These are phyloP conservation scores for Papilio elwesi DNA, from an alignment of 2,888 invertebrate genomes.

Conservation along the genomic window DNA sequence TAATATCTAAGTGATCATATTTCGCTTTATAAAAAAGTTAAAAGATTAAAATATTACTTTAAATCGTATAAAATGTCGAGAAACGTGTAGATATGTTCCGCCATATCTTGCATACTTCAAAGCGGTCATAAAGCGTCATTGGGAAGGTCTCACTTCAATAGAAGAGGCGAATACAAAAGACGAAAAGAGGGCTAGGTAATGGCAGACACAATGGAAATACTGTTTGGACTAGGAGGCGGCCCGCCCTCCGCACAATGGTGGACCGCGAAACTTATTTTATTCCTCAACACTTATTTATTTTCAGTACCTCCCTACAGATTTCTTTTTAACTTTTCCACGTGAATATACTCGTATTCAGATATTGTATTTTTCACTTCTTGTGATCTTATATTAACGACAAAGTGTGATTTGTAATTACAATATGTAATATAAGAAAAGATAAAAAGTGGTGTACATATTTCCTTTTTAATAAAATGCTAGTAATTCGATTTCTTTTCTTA, in stretches of 20 bases:
- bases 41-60: constrained; percentile 6
- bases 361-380: constrained; percentile 40
- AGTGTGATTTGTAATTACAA: too few relatives aligned
- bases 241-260: constrained; percentile 71
- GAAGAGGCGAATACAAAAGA: constrained; percentile 80
- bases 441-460: too few relatives aligned
- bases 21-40: neutral
- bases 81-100: constrained; percentile 56
- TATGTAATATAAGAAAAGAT: too few relatives aligned
- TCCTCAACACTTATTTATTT: constrained; percentile 75
- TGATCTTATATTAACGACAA: neutral
- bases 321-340: constrained; percentile 59
- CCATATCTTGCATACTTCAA: constrained; percentile 77
- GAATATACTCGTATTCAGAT: constrained; percentile 48
- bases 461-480: too few relatives aligned
- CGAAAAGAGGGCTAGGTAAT: constrained; percentile 83
- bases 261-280: constrained; percentile 79
- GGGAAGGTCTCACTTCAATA: constrained; percentile 81
- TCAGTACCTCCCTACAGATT: constrained; percentile 59
- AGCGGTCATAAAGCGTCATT: constrained; percentile 78
- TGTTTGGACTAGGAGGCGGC: constrained; percentile 79
- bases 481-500: too few relatives aligned
- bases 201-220: constrained; percentile 81
- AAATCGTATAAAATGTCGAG: constrained; percentile 44
- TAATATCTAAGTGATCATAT: too few relatives aligned